Percentiles rank a stretch among this genome's conserved stretches.
Conservation (phyloP, 1,140 invertebrate species). For the Caerostris darwini region DNA sequence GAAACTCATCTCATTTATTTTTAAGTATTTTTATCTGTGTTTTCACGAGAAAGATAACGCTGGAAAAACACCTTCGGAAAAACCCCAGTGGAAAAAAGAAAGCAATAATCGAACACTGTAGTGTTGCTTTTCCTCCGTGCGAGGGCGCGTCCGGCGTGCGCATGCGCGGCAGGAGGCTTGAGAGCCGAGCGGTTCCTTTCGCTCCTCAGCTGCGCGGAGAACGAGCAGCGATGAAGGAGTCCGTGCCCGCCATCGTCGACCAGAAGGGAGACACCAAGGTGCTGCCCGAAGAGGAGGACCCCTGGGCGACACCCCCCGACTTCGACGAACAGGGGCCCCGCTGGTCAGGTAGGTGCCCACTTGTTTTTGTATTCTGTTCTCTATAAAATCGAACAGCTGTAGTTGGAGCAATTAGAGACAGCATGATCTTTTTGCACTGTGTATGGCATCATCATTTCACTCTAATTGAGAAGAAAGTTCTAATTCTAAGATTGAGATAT, state of each 20-base stretch:
- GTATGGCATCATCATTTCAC: too few relatives aligned
- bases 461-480: too few relatives aligned
- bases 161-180: not conserved
- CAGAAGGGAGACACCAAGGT: constrained; percentile 50
- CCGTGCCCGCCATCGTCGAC: constrained; percentile 18
- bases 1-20: too few relatives aligned
- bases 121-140: not conserved
- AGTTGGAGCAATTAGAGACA: too few relatives aligned
- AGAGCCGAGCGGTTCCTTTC: not conserved
- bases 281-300: constrained; percentile 18
- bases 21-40: too few relatives aligned
- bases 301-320: not conserved
- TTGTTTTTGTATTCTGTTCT: too few relatives aligned
- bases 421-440: too few relatives aligned
- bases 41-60: too few relatives aligned
- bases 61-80: too few relatives aligned
- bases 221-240: constrained; percentile 13
- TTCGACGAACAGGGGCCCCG: not conserved
- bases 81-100: too few relatives aligned
- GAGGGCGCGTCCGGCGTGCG: constrained; percentile 4
- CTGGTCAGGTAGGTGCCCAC: not conserved
- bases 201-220: not conserved
- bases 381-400: too few relatives aligned
- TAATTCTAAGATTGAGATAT: too few relatives aligned
- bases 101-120: not conserved